Evolutionary conservation across 1,140 invertebrate species (phyloP).

Genomic region (Caenorhabditis remanei): DNA sequence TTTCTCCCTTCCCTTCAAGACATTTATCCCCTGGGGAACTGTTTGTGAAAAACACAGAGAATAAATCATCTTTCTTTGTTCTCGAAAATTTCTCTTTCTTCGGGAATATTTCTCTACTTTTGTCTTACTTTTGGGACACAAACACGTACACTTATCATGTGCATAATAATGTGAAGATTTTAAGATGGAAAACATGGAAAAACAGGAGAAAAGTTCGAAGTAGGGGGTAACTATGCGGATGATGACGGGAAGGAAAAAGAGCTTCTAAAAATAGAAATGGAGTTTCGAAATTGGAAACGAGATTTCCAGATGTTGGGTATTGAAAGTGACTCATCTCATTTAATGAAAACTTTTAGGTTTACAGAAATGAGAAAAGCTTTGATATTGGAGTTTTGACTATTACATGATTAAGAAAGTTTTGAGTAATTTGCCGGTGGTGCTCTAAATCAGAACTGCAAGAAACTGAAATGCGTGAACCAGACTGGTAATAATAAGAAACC

Average conservation of each 20-base stretch:
- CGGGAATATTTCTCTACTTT: background rate
- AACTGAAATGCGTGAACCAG: too few relatives aligned
- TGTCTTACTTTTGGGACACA: background rate
- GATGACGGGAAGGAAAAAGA: too few relatives aligned
- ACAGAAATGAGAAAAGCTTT: too few relatives aligned
- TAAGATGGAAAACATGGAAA: background rate
- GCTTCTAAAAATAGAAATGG: background rate
- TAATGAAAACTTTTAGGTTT: too few relatives aligned
- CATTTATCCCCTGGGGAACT: background rate
- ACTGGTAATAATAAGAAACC: too few relatives aligned
- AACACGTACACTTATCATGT: slow-evolving; percentile 47
- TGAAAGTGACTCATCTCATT: too few relatives aligned
- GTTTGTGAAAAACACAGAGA: slow-evolving; percentile 18
- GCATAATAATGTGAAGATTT: slow-evolving; percentile 13
- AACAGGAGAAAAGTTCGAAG: background rate
- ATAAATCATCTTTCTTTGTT: slow-evolving; percentile 48
- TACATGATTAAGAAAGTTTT: too few relatives aligned
- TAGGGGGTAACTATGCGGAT: background rate
- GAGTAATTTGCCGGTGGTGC: too few relatives aligned
- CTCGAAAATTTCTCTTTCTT: background rate
- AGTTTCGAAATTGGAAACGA: background rate
- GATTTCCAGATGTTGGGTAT: background rate
- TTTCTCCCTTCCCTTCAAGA: background rate
- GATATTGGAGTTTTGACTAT: too few relatives aligned
- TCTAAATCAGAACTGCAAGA: too few relatives aligned